phyloP scores from a whole-genome alignment of 92 coral and sea anemone genomes.

The Parazoanthus swiftii region DNA sequence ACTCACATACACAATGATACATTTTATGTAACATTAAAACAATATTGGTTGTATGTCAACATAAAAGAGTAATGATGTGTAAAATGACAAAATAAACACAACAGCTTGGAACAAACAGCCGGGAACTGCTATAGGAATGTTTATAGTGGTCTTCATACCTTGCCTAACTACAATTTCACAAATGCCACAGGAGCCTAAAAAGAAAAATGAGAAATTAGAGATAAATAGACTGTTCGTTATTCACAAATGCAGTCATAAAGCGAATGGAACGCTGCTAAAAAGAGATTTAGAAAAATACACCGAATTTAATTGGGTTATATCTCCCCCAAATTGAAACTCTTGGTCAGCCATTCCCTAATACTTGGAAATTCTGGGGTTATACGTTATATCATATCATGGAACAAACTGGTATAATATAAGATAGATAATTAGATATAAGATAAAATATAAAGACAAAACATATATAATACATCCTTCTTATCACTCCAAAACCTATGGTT shows the following conservation, averaged over 20 bases:
- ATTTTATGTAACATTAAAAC: neutral
- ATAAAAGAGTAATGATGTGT: neutral
- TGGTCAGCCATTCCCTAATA: neutral
- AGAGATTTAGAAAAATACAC: too few relatives aligned
- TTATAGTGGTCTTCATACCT: constrained; percentile 39
- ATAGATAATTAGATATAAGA: too few relatives aligned
- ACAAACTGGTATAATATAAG: too few relatives aligned
- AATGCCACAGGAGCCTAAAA: constrained; percentile 74
- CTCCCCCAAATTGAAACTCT: neutral
- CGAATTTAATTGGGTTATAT: too few relatives aligned
- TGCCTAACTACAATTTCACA: constrained; percentile 72
- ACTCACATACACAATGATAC: neutral
- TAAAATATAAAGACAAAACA: too few relatives aligned
- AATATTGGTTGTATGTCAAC: neutral
- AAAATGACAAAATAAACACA: neutral
- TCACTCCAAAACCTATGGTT: too few relatives aligned
- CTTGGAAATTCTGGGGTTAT: neutral
- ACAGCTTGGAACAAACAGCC: neutral
- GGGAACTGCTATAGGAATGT: neutral
- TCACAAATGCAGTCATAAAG: neutral
- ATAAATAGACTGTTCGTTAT: neutral
- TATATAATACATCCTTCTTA: too few relatives aligned
- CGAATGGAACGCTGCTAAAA: neutral
- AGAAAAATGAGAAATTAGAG: neutral
- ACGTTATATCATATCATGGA: too few relatives aligned